Base-by-base conservation (phyloP, 2,797 vertebrate species). In the Peromyscus eremicus region DNA sequence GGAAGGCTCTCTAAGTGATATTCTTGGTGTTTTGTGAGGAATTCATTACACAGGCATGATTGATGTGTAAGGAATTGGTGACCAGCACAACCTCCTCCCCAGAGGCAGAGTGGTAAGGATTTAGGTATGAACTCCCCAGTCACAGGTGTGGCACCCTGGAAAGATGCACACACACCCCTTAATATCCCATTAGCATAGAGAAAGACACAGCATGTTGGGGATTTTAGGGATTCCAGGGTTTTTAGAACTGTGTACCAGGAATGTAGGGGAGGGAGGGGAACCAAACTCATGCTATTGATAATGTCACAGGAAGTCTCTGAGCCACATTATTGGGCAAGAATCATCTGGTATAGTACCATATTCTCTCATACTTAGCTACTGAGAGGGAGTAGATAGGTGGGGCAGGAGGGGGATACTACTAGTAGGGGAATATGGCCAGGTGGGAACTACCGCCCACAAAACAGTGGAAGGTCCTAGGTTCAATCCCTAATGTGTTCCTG, bases 331-430 rank as follows among this genome's bases (percentile, higher is more conserved):
- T 12, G 29, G 27, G 57, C 46, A 23, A 13, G 8, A 52, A 49
- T 21, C n/a, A 43, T 62, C 57, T 62, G 32, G 7, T 10, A 40
- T 10, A 49, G 79, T 43, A 19, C 19, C 23, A 34, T 62, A 16
- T 43, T 17, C 27, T 46, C n/a, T 7, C n/a, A 34, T 62, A 10
- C 13, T 55, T 25, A 46, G 5, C 27, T 55, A 49, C 16, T 40
- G 75, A 10, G 23, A 88, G 6, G 10, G 76, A 81, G 52, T 10
- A 17, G 14, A 17, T n/a, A 10, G 10, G 49, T 6, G 23, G 21
- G 14, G 6, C 16, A 0, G 3, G 5, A 17, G 10, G 5, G 1
- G 3, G 0, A 10, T 27, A 52, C 43, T 11, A 19, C 49, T 62
- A 23, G 6, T 25, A 17, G 29, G 60, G 32, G 3, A n/a, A 8